Percentiles rank a stretch among this genome's conserved stretches.
These are phyloP conservation scores for Chalcosyrphus nemorum DNA, from an alignment of 2,888 invertebrate species.

Conservation along the genomic window DNA sequence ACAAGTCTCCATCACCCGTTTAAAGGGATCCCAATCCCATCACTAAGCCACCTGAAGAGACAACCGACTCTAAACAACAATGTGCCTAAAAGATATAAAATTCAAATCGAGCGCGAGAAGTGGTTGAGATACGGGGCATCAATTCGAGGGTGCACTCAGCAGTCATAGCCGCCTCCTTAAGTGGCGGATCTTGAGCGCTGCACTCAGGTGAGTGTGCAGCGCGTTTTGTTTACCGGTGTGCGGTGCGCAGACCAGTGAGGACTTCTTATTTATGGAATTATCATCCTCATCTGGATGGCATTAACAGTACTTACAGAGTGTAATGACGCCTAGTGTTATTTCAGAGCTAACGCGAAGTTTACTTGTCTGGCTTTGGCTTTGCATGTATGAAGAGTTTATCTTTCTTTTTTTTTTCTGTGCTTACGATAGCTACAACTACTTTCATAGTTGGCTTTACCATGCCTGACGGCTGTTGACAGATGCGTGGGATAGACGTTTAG, in stretches of 20 bases:
- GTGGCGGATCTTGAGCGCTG: constrained; percentile 66
- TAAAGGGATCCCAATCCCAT: constrained; percentile 45
- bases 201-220: constrained; percentile 34
- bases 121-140: constrained; percentile 70
- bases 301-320: constrained; percentile 72
- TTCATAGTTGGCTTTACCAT: constrained; percentile 53
- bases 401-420: constrained; percentile 17
- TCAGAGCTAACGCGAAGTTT: constrained; percentile 54
- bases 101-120: constrained; percentile 72
- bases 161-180: constrained; percentile 72
- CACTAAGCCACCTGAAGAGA: constrained; percentile 68
- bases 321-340: constrained; percentile 69
- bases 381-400: constrained; percentile 1
- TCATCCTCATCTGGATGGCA: constrained; percentile 72
- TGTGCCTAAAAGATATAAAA: constrained; percentile 67
- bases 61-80: constrained; percentile 47
- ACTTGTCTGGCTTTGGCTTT: constrained; percentile 46
- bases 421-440: constrained; percentile 45
- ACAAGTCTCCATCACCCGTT: constrained; percentile 34
- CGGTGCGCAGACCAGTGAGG: constrained; percentile 47
- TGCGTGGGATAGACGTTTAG: constrained; percentile 51
- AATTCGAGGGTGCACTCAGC: constrained; percentile 68
- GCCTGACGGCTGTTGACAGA: constrained; percentile 67
- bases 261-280: constrained; percentile 73
- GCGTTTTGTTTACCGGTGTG: constrained; percentile 41